Evolutionary conservation across 2,113 vertebrate species (phyloP).

Genomic region (Clinocottus analis): DNA sequence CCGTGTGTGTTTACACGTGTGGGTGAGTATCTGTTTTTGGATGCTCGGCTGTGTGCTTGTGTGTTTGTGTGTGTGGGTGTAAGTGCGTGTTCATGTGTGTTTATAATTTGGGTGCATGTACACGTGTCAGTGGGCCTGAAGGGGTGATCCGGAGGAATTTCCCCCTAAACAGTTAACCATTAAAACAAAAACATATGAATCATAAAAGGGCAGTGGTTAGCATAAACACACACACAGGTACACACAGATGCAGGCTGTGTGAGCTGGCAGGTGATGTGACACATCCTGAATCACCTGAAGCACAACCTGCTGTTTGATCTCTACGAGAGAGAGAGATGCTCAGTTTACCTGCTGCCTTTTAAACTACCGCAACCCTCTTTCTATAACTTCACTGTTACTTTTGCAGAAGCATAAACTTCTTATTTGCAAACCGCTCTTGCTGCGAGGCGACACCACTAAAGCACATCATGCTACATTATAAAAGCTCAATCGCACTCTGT

Average conservation of each 20-base stretch:
- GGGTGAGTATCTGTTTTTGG: slow-evolving; percentile 55
- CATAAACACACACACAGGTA: slow-evolving; percentile 17
- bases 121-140: slow-evolving; percentile 55
- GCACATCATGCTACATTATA: neutral
- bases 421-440: neutral
- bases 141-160: slow-evolving; percentile 57
- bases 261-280: slow-evolving; percentile 57
- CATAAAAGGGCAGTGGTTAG: slow-evolving; percentile 44
- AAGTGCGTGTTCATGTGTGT: slow-evolving; percentile 15
- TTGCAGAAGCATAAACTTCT: slow-evolving; percentile 33
- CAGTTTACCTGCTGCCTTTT: slow-evolving; percentile 69
- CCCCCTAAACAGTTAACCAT: slow-evolving; percentile 55
- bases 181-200: slow-evolving; percentile 74
- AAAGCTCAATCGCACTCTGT: neutral
- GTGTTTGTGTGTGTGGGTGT: slow-evolving; percentile 29
- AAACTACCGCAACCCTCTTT: slow-evolving; percentile 52
- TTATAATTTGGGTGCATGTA: slow-evolving; percentile 47
- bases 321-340: slow-evolving; percentile 2
- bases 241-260: slow-evolving; percentile 21
- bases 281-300: slow-evolving; percentile 58
- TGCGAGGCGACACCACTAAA: neutral
- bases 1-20: slow-evolving; percentile 64
- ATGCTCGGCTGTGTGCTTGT: slow-evolving; percentile 29
- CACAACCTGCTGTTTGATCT: slow-evolving; percentile 39
- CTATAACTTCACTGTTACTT: slow-evolving; percentile 39